Evolutionary conservation across 1,140 invertebrate species (phyloP), one percentile per base, ranked within the genome.

Genomic region (Drosophila nikananu): DNA sequence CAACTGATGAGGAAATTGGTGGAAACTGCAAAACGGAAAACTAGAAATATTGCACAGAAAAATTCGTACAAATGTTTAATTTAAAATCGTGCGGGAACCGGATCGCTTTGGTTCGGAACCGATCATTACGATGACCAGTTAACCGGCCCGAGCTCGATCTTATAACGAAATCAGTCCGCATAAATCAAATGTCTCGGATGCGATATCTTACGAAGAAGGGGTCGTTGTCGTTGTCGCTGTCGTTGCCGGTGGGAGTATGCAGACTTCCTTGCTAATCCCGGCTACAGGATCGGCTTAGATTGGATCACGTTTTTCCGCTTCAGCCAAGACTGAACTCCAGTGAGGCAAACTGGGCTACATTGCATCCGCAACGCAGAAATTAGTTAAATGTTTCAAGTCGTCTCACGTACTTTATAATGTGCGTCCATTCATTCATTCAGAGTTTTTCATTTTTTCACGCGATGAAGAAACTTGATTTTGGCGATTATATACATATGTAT

Each of bases 111-210:
- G n/a, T 13, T 54, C 30, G 30, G 13, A 54, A 35, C 32, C 52
- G 39, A 46, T 72, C 54, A 72, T 71, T 71, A 60, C 37, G n/a
- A 21, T 49, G 27, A 25, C 70, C 35, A 60, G 67, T n/a, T 72
- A 35, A 63, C 21, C 30, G 30, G 46, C 35, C 25, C 27, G 21
- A 64, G 39, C 41, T 15, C 46, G 48, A 68, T 68, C 46, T 41
- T 68, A 67, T 68, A 68, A 68, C 25, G 37, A 71, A 71, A 48
- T 58, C 67, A 42, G 54, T 30, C 25, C 23, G 21, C 54, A 73
- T 73, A 73, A 73, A 73, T 73, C 67, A 73, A 73, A 73, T 73
- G 71, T 73, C 71, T 42, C 54, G 71, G 49, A 71, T 71, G 67
- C 67, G 67, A 64, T 46, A 60, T 19, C 37, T n/a, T 51, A 17